Evolutionary conservation across 1,140 invertebrate species (phyloP).

Genomic region (Drosophila pseudoananassae): DNA sequence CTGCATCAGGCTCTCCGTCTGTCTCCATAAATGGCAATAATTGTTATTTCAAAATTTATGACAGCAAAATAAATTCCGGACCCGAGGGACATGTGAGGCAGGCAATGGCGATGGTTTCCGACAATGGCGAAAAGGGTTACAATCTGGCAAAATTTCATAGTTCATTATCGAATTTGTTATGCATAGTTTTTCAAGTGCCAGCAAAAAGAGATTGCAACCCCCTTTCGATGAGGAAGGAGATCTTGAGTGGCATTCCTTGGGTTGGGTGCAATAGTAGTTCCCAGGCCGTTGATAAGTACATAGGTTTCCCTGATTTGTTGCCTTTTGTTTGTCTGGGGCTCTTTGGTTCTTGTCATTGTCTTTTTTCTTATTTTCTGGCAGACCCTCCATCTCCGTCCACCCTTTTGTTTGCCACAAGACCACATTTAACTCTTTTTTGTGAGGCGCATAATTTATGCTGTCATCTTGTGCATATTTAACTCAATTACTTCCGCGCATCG

Average conservation of each 20-base stretch:
- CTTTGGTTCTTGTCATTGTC: slow-evolving; percentile 45
- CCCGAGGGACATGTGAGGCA: slow-evolving; percentile 46
- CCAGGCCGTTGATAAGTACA: slow-evolving; percentile 58
- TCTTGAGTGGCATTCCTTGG: slow-evolving; percentile 21
- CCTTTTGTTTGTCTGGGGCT: slow-evolving; percentile 41
- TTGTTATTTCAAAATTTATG: slow-evolving; percentile 83
- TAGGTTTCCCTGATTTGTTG: slow-evolving; percentile 61
- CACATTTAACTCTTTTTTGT: slow-evolving; percentile 76
- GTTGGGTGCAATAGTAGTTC: slow-evolving; percentile 36
- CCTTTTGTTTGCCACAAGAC: slow-evolving; percentile 67
- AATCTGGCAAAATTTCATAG: slow-evolving; percentile 69
- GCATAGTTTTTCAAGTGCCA: slow-evolving; percentile 61
- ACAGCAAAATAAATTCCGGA: slow-evolving; percentile 71
- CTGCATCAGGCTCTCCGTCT: slow-evolving; percentile 6
- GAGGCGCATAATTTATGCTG: slow-evolving; percentile 76
- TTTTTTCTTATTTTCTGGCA: slow-evolving; percentile 8
- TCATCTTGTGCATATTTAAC: slow-evolving; percentile 82
- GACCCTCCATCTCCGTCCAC: slow-evolving; percentile 10
- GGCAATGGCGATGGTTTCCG: slow-evolving; percentile 23
- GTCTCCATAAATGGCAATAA: slow-evolving; percentile 65
- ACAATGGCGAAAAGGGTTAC: slow-evolving; percentile 34
- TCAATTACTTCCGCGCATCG: slow-evolving; percentile 79
- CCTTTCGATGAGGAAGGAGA: slow-evolving; percentile 5
- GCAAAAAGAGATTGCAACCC: slow-evolving; percentile 46
- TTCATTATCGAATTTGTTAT: slow-evolving; percentile 81